Evolutionary conservation across 2,113 vertebrate genomes (phyloP).

Genomic region (Oryzias woworae): DNA sequence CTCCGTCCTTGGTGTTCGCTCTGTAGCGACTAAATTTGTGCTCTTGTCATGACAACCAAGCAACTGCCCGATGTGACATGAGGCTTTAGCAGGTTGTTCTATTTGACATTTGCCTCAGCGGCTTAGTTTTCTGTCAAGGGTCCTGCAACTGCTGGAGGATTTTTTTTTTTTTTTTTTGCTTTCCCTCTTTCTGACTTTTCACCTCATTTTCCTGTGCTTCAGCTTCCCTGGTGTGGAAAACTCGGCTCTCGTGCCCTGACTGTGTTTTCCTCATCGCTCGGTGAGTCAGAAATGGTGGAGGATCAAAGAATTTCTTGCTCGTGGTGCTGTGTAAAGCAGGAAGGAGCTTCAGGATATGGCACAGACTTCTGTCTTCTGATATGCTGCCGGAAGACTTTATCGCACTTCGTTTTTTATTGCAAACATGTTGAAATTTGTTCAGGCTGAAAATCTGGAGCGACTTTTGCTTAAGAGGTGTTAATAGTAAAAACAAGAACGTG

Average conservation of each 20-base stretch:
- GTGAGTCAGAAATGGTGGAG: slow-evolving; percentile 36
- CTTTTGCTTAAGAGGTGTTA: no score
- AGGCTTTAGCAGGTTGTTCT: slow-evolving; percentile 50
- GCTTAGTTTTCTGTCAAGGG: slow-evolving; percentile 46
- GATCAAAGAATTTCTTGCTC: slow-evolving; percentile 65
- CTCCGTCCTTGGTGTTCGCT: slow-evolving; percentile 27
- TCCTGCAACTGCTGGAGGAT: slow-evolving; percentile 33
- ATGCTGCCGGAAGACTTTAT: slow-evolving; percentile 20
- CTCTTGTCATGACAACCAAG: slow-evolving; percentile 34
- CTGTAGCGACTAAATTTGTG: slow-evolving; percentile 49
- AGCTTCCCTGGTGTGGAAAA: slow-evolving; percentile 27
- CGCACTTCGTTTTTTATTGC: slow-evolving; percentile 19
- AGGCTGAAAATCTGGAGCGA: slow-evolving; percentile 1
- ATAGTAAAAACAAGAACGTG: neutral
- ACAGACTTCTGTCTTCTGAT: slow-evolving; percentile 45
- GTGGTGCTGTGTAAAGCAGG: slow-evolving; percentile 42
- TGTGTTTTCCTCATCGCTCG: slow-evolving; percentile 33
- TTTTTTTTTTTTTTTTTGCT: slow-evolving; percentile 27
- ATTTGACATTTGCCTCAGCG: slow-evolving; percentile 45
- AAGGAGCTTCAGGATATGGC: slow-evolving; percentile 42
- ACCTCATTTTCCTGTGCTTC: slow-evolving; percentile 44
- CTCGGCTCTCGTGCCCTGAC: slow-evolving; percentile 25
- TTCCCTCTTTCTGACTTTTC: slow-evolving; percentile 15
- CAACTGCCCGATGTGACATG: slow-evolving; percentile 25
- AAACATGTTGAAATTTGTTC: slow-evolving; percentile 23